Evolutionary conservation across 2,113 vertebrate genomes (phyloP).

Genomic region (Rhadina sibilatrix): DNA sequence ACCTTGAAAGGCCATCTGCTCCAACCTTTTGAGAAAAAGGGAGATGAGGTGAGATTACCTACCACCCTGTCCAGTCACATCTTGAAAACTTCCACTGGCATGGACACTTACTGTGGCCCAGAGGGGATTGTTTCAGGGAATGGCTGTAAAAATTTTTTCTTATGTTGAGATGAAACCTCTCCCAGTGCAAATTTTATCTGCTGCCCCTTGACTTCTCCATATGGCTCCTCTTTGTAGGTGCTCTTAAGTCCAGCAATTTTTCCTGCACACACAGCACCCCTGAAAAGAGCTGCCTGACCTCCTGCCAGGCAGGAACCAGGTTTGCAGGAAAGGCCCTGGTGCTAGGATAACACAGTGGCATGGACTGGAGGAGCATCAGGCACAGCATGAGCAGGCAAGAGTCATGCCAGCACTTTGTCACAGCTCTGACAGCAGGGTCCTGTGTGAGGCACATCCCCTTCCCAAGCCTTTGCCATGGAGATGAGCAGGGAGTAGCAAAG

Average conservation of each 20-base stretch:
- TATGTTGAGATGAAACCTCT: background rate
- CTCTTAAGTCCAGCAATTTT: background rate
- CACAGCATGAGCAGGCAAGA: background rate
- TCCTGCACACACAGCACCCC: background rate
- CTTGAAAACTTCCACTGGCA: background rate
- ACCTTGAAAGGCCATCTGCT: background rate
- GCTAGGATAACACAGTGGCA: background rate
- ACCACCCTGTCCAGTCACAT: background rate
- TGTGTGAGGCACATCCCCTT: fast-evolving
- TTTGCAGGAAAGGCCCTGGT: background rate
- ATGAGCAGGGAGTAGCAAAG: background rate
- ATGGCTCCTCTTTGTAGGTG: background rate
- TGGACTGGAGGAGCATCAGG: background rate
- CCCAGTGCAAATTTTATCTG: fast-evolving
- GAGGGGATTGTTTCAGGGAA: background rate
- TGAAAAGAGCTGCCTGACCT: fast-evolving
- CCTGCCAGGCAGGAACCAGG: background rate
- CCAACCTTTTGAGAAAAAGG: background rate
- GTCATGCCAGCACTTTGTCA: fast-evolving
- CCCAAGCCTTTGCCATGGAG: background rate
- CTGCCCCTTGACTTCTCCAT: background rate
- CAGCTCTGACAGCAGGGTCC: background rate
- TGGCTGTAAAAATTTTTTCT: background rate
- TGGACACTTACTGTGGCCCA: background rate
- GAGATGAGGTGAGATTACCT: background rate